Evolutionary conservation across 2,888 invertebrate species (phyloP).

Genomic region (Magallana nippona): DNA sequence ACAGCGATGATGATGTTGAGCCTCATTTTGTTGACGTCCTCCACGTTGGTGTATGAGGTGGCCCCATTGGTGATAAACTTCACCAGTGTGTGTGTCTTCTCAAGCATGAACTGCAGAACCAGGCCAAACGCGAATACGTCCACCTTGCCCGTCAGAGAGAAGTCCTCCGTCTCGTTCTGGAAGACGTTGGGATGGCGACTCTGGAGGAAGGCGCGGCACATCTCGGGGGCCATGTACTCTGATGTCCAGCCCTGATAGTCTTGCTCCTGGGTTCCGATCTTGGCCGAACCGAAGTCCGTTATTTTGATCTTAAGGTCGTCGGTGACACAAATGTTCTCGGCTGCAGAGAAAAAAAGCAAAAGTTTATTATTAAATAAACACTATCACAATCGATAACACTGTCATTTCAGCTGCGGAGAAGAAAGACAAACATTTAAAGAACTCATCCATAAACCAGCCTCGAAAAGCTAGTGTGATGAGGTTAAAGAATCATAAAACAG

Average conservation of each 20-base stretch:
- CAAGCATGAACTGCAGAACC: conserved; percentile 56
- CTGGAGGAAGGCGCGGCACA: conserved; percentile 53
- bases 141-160: conserved; percentile 53
- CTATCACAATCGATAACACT: too few species aligned
- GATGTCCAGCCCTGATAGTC: conserved; percentile 58
- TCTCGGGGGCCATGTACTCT: conserved; percentile 63
- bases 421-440: too few species aligned
- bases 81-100: conserved; percentile 56
- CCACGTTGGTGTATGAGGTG: conserved; percentile 48
- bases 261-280: conserved; percentile 49
- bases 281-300: conserved; percentile 63
- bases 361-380: too few species aligned
- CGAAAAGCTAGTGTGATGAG: too few species aligned
- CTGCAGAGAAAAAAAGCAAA: conserved; percentile 46
- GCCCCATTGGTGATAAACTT: conserved; percentile 56
- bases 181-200: conserved; percentile 37
- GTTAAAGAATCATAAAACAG: too few species aligned
- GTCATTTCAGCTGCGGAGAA: too few species aligned
- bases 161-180: conserved; percentile 4
- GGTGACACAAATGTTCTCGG: conserved; percentile 57
- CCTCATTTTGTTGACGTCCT: conserved; percentile 45
- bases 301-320: conserved; percentile 49
- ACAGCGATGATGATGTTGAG: conserved; percentile 53
- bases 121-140: conserved; percentile 60
- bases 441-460: too few species aligned